Conservation (phyloP, 2,888 invertebrate genomes). For the Piscicola geometra region DNA sequence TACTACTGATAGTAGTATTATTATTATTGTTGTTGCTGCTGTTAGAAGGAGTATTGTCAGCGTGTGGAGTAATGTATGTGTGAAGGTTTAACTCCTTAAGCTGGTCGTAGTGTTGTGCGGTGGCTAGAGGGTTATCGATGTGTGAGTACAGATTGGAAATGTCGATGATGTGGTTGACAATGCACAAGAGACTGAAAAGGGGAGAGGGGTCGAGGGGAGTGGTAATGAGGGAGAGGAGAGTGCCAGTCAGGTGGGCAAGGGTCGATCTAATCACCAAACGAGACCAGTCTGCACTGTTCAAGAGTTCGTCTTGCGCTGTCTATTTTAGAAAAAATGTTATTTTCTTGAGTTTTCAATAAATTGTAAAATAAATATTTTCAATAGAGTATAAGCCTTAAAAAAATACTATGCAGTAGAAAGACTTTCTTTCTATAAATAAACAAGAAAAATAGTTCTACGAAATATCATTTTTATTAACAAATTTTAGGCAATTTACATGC, state of each 20-base stretch:
- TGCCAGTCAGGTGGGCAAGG: constrained; percentile 60
- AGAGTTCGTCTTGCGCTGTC: constrained; percentile 43
- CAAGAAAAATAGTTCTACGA: no score
- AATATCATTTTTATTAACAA: no score
- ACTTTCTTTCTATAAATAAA: no score
- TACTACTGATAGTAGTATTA: not conserved
- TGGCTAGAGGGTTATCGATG: constrained; percentile 22
- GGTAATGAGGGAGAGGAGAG: constrained; percentile 61
- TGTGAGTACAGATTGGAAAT: constrained; percentile 53
- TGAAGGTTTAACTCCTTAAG: not conserved
- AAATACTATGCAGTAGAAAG: no score
- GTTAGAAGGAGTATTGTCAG: not conserved
- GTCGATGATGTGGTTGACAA: constrained; percentile 62
- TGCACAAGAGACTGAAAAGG: constrained; percentile 61
- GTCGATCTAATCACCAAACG: constrained; percentile 52
- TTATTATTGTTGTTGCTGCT: not conserved
- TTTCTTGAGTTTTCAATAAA: no score
- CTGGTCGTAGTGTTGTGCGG: not conserved
- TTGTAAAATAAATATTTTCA: no score
- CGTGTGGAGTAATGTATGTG: not conserved
- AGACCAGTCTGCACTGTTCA: constrained; percentile 17
- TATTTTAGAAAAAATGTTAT: no score
- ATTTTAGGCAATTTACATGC: no score
- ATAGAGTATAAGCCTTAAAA: no score
- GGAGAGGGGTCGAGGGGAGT: constrained; percentile 18